Evolutionary conservation across 2,113 vertebrate genomes (phyloP).

Genomic region (Percopsis transmontana): DNA sequence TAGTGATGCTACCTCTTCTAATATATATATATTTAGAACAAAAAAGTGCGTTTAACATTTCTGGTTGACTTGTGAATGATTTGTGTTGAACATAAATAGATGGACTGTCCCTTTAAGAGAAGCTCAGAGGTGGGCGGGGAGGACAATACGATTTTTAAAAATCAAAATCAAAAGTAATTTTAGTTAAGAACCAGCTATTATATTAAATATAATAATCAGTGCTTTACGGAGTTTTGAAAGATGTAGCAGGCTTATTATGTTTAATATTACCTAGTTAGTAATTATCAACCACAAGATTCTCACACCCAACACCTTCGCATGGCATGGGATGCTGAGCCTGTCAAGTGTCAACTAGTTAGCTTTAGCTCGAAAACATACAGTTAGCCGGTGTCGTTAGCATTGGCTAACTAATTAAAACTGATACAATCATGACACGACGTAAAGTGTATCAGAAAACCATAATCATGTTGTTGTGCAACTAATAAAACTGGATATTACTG

Average conservation of each 20-base stretch:
- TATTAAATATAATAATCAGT: no score
- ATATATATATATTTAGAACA: no score
- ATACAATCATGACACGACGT: background rate
- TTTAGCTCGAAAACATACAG: constrained; percentile 37
- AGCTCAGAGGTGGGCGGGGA: no score
- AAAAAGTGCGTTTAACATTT: background rate
- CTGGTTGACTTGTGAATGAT: background rate
- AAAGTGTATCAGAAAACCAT: background rate
- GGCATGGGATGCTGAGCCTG: constrained; percentile 14
- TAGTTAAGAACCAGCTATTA: no score
- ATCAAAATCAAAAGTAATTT: no score
- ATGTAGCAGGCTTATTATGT: background rate
- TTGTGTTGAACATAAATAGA: background rate
- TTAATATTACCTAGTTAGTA: background rate
- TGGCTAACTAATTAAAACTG: constrained; percentile 1
- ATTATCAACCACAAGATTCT: background rate
- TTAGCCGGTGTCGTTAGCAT: constrained; percentile 36
- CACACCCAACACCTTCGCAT: constrained; percentile 19
- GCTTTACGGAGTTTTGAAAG: no score
- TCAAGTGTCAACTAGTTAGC: constrained; percentile 27
- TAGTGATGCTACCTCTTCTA: no score
- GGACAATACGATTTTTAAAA: no score
- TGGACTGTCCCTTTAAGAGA: constrained; percentile 48
- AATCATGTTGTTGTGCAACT: background rate
- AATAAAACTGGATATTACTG: background rate